These are phyloP conservation scores for Leptopterna dolabrata DNA, from an alignment of 2,888 invertebrate species.

Conservation along the genomic window DNA sequence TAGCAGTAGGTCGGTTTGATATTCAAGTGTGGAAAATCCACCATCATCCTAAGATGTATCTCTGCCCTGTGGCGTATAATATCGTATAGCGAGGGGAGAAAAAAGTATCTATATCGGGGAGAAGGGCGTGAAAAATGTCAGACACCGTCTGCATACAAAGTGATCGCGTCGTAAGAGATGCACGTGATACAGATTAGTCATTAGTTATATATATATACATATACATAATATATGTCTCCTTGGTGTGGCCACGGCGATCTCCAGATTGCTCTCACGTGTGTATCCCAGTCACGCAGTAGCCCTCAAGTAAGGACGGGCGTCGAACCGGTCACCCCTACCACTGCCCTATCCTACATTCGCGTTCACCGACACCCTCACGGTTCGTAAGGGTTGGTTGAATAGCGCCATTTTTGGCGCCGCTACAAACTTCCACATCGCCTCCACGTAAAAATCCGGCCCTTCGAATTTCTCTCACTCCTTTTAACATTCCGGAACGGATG, in stretches of 20 bases:
- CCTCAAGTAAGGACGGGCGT: conserved; percentile 13
- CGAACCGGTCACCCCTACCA: conserved; percentile 10
- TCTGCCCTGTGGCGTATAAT: too few species aligned
- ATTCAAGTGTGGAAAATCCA: too few species aligned
- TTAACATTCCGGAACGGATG: not conserved
- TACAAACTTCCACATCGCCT: not conserved
- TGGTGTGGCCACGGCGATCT: conserved; percentile 11
- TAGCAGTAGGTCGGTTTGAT: too few species aligned
- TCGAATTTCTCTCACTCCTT: not conserved
- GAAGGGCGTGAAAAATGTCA: not conserved
- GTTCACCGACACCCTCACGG: not conserved
- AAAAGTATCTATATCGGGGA: not conserved
- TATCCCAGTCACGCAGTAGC: conserved; percentile 43
- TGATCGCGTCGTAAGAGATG: conserved; percentile 15
- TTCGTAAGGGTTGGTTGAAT: conserved; percentile 25
- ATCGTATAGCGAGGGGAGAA: not conserved
- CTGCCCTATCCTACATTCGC: not conserved
- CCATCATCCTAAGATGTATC: too few species aligned
- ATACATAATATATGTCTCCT: conserved; percentile 16
- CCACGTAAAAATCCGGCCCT: not conserved
- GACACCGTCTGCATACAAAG: conserved; percentile 12
- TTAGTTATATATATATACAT: conserved; percentile 19
- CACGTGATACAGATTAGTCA: conserved; percentile 47
- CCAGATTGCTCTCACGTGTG: conserved; percentile 41
- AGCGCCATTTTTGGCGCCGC: conserved; percentile 40